Evolutionary conservation across 2,113 vertebrate genomes (phyloP), one percentile per base, ranked within the genome.

Genomic region (Ranitomeya imitator): DNA sequence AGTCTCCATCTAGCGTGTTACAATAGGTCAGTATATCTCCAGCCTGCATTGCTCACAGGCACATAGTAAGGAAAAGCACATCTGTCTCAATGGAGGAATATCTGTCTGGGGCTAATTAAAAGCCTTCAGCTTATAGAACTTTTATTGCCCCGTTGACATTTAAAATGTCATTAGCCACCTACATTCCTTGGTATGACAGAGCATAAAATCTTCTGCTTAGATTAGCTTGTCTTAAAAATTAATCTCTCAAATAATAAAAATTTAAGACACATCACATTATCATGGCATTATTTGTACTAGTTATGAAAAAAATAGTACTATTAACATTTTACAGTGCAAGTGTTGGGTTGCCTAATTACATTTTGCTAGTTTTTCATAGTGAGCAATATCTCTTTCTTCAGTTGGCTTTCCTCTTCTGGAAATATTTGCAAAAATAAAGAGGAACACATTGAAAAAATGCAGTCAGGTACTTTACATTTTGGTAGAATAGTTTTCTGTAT

Each of bases 11-110:
- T 90, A 86, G 85, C 55, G 82, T 60, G 60, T 31, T 90, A 60
- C 54, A 55, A 69, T 86, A 80, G n/a, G 85, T 2, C 87, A 74
- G 85, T 91, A n/a, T 79, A 86, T 60, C 76, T 89, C 86, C 60
- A 91, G 82, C 88, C 86, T 83, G 7, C 85, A 91, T 26, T 14
- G 23, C 26, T 83, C 83, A 63, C 54, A 89, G 83, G 86, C 31
- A 57, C 87, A 89, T 69, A 84, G 80, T 60, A 89, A 88, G 85
- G 91, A 60, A 89, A 83, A 92, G 90, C 91, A 92, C 90, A 91
- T 78, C 74, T 91, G 85, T 79, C 86, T 81, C 83, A 77, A 51
- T 77, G 57, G 89, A 93, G 90, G 78, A 90, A 88, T 85, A 63
- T 93, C 79, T 0, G 0, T 79, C 87, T 88, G 11, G 0, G 91